phyloP scores from a whole-genome alignment of 2,113 vertebrate species.

The Lasiurus borealis region DNA sequence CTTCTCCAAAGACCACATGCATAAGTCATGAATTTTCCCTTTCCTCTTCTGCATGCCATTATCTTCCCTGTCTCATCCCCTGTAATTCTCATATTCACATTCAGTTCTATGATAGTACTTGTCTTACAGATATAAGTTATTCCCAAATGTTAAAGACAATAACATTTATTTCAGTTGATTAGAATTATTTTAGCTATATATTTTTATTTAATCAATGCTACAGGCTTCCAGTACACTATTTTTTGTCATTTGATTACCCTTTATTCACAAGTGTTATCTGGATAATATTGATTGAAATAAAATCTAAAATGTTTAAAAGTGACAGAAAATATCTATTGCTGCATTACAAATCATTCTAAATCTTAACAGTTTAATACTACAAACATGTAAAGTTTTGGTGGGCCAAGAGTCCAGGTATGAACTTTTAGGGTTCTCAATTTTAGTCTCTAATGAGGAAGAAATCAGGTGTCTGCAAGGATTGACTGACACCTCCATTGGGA shows the following conservation, averaged over 20 bases:
- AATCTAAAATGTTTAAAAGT: neutral
- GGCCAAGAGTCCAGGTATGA: neutral
- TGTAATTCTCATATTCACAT: neutral
- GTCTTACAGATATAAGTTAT: neutral
- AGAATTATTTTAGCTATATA: neutral
- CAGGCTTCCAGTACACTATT: neutral
- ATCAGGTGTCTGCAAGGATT: neutral
- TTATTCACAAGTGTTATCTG: neutral
- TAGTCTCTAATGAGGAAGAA: neutral
- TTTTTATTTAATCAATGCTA: neutral
- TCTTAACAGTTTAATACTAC: neutral
- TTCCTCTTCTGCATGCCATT: neutral
- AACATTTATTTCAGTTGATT: neutral
- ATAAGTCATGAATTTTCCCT: neutral
- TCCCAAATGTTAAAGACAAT: neutral
- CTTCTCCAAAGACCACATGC: neutral
- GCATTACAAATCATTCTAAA: neutral
- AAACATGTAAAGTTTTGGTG: neutral
- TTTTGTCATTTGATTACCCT: neutral
- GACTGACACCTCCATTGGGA: neutral
- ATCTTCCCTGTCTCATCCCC: neutral
- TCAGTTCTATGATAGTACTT: neutral
- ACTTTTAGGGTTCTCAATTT: neutral
- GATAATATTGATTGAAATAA: neutral
- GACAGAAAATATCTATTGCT: neutral